Percentiles rank a stretch among this genome's conserved stretches.
phyloP scores from a whole-genome alignment of 1,140 invertebrate species.

The Drosophila prosaltans region DNA sequence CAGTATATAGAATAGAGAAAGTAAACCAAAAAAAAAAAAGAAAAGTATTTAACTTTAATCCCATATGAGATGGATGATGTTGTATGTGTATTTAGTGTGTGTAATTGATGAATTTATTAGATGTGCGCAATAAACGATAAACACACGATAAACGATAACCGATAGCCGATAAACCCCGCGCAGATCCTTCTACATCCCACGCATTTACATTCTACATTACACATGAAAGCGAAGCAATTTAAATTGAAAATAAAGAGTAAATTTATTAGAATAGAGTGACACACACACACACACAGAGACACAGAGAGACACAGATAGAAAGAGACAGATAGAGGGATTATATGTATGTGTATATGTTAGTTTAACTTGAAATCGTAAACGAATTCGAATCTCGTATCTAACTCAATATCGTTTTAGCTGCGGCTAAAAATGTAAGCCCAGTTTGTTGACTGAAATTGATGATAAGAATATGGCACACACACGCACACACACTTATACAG shows the following conservation, averaged over 20 bases:
- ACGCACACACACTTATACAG: not conserved
- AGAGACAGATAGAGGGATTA: too few species aligned
- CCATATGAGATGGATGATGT: constrained; percentile 21
- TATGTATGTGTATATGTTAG: not conserved
- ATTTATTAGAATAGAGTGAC: not conserved
- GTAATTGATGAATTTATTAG: constrained; percentile 43
- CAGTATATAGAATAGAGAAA: not conserved
- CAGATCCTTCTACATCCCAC: not conserved
- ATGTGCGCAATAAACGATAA: constrained; percentile 16
- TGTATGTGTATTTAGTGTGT: constrained; percentile 44
- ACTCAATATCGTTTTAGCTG: constrained; percentile 7
- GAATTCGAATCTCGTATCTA: not conserved
- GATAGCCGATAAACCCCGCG: not conserved
- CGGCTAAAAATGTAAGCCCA: not conserved
- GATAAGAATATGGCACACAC: not conserved
- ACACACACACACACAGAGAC: not conserved
- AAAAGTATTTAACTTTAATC: constrained; percentile 27
- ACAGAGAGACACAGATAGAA: not conserved
- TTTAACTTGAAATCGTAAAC: not conserved
- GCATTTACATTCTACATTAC: not conserved
- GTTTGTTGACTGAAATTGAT: constrained; percentile 10
- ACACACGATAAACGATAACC: not conserved
- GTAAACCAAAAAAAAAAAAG: too few species aligned
- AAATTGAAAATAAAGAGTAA: not conserved
- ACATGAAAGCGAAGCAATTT: not conserved